Percentiles rank a stretch among this genome's conserved stretches.
Evolutionary conservation across 1,140 invertebrate genomes (phyloP).

Genomic region (Caenorhabditis remanei): DNA sequence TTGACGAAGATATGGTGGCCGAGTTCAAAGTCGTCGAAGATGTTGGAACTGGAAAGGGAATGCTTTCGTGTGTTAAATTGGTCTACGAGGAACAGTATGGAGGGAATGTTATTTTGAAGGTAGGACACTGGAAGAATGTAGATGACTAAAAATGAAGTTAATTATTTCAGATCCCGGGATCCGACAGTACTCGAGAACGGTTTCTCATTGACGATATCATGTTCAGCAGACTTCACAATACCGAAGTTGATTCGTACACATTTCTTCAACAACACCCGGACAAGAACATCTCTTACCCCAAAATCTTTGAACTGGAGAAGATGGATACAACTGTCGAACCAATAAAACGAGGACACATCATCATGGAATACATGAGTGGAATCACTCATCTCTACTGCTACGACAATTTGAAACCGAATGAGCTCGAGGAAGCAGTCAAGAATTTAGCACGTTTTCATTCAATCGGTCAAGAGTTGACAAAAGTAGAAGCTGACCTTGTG

Average conservation of each 20-base stretch:
- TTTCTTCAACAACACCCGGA: constrained; percentile 17
- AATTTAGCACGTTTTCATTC: constrained; percentile 17
- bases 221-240: constrained; percentile 15
- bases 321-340: constrained; percentile 19
- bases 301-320: constrained; percentile 10
- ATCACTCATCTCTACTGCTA: constrained; percentile 4
- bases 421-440: neutral
- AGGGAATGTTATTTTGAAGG: constrained; percentile 38
- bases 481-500: neutral
- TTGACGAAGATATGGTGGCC: neutral
- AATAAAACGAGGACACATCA: constrained; percentile 18
- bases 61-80: neutral
- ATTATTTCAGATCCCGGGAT: constrained; percentile 22
- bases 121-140: neutral
- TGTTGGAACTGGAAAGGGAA: constrained; percentile 29
- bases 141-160: neutral
- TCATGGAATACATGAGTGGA: constrained; percentile 18
- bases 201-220: constrained; percentile 7
- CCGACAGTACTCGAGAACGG: neutral
- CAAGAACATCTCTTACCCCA: neutral
- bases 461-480: neutral
- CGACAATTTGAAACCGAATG: constrained; percentile 14
- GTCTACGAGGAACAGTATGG: neutral
- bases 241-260: constrained; percentile 8
- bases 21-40: constrained; percentile 17